Base-by-base conservation (phyloP, 2,797 vertebrate genomes). In the Kryptopterus vitreolus region DNA sequence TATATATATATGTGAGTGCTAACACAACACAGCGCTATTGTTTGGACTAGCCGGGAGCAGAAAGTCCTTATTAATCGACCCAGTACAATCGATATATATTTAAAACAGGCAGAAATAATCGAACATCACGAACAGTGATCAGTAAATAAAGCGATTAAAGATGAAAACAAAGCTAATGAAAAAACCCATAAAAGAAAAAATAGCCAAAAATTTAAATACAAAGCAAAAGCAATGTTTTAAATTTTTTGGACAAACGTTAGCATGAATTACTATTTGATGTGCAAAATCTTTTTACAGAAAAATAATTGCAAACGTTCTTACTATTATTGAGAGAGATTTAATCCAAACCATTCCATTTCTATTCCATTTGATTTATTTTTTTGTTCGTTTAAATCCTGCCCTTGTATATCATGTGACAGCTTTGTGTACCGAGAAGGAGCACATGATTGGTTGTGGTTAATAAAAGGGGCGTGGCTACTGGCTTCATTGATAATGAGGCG, bases 61-160 rank as follows among this genome's bases (percentile, higher is more conserved):
- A 10, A 57, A 69, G 63, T 24, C 62, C 61, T 9, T n/a, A 53
- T 4, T 57, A 68, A 68, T 69, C 63, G n/a, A 43, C 58, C 24
- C 52, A 33, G 76, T 10, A 46, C 50, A 43, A 24, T 57, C 62
- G 63, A 68, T 0, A 22, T 11, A 0, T 50, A 46, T 9, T 2
- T 48, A 31, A n/a, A n/a, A 31, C 48, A 77, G 48, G 29, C 29
- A 2, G 10, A 38, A 35, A 7, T 35, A 77, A 52, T 62, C 38
- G 61, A 77, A 50, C 31, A 0, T 8, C 10, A 1, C 31, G 0
- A 2, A 53, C 31, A 13, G 9, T 31, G 13, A 48, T 29, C 13
- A 15, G 31, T 33, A 35, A 65, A 35, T 20, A 8, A 38, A 65
- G 20, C 12, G 4, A 4, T 24, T 0, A 22, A 16, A 8, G 8